Percentiles rank a stretch among this genome's conserved stretches.
Conservation (phyloP, 2,888 invertebrate species). For the Seira ritae region DNA sequence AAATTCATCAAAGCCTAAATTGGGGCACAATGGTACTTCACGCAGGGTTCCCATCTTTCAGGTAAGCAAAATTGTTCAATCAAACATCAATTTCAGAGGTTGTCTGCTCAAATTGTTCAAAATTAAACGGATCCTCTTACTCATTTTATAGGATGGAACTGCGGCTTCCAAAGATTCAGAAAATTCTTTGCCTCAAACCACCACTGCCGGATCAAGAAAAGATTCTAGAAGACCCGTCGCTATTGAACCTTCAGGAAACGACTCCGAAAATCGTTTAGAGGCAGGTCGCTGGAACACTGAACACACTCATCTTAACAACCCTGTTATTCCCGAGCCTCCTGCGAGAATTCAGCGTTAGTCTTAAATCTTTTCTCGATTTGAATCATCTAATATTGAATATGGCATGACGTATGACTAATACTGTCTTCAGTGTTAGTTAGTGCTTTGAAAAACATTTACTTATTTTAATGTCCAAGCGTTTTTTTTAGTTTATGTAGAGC, state of each 20-base stretch:
- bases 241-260: not conserved
- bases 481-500: not conserved
- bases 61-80: not conserved
- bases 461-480: too few species aligned
- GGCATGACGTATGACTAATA: too few species aligned
- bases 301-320: not conserved
- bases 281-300: conserved; percentile 24
- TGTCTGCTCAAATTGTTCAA: not conserved
- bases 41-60: not conserved
- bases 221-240: not conserved
- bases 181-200: too few species aligned
- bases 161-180: too few species aligned
- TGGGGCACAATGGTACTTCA: not conserved
- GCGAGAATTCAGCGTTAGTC: conserved; percentile 19
- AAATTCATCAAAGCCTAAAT: not conserved
- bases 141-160: too few species aligned
- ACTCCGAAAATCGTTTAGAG: conserved; percentile 27
- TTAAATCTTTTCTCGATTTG: too few species aligned
- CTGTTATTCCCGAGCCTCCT: conserved; percentile 22
- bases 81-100: not conserved
- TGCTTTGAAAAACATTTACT: too few species aligned
- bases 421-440: too few species aligned
- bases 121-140: too few species aligned
- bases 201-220: too few species aligned
- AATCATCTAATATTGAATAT: too few species aligned